Evolutionary conservation across 2,888 invertebrate species (phyloP).

Genomic region (Eupeodes luniger): DNA sequence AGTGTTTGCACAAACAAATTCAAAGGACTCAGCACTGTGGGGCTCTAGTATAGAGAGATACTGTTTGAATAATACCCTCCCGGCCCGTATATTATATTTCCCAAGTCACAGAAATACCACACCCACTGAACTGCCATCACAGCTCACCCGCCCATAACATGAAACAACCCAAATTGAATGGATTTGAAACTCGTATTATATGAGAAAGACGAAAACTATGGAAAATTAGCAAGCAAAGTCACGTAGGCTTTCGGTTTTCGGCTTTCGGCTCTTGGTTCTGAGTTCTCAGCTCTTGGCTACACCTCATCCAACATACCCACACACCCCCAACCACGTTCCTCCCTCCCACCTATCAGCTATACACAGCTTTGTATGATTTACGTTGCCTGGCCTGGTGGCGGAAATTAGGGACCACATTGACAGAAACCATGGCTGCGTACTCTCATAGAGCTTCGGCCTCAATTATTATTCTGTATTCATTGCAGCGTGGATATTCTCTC

Average conservation of each 20-base stretch:
- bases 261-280: too few species aligned
- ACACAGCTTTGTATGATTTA: constrained; percentile 56
- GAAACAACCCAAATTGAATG: constrained; percentile 49
- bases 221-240: constrained; percentile 70
- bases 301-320: too few species aligned
- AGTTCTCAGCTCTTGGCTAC: constrained; percentile 31
- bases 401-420: constrained; percentile 69
- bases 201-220: constrained; percentile 37
- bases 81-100: neutral
- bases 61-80: neutral
- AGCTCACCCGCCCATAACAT: neutral
- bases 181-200: constrained; percentile 4
- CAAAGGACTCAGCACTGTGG: constrained; percentile 43
- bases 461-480: constrained; percentile 65
- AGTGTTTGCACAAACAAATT: constrained; percentile 44
- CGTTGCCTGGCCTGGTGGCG: constrained; percentile 68
- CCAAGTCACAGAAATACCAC: neutral
- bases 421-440: constrained; percentile 38
- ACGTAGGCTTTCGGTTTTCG: constrained; percentile 48
- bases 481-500: constrained; percentile 51
- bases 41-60: neutral
- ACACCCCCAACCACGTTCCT: too few species aligned
- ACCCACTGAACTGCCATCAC: constrained; percentile 1
- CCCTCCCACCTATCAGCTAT: too few species aligned
- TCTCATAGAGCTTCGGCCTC: constrained; percentile 30